A percentile compares a stretch with the other conserved stretches of the same genome.
Evolutionary conservation across 2,113 vertebrate species (phyloP).

Genomic region (Cromileptes altivelis): DNA sequence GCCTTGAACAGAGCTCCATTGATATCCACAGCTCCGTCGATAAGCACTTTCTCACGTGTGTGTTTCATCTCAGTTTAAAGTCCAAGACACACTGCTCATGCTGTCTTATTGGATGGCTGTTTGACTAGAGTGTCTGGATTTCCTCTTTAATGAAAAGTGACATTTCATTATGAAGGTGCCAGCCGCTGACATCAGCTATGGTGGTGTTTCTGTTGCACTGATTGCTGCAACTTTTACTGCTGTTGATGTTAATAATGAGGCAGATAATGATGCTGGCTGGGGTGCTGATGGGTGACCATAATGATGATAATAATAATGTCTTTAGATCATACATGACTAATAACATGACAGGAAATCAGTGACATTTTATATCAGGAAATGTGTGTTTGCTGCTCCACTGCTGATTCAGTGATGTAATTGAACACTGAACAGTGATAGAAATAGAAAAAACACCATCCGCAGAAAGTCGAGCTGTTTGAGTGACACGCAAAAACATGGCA

Average conservation of each 20-base stretch:
- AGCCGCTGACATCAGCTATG: slow-evolving; percentile 22
- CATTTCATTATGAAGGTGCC: slow-evolving; percentile 31
- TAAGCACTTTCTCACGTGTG: not conserved
- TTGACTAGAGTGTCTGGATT: slow-evolving; percentile 12
- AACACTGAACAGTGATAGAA: not conserved
- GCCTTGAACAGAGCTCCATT: slow-evolving; percentile 23
- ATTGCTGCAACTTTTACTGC: slow-evolving; percentile 13
- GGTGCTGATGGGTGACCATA: not conserved
- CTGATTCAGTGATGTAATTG: not conserved
- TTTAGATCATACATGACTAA: slow-evolving; percentile 13
- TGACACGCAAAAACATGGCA: not conserved
- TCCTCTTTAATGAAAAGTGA: slow-evolving; percentile 30
- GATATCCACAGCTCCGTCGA: slow-evolving; percentile 14
- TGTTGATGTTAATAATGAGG: slow-evolving; percentile 12
- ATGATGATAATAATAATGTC: not conserved
- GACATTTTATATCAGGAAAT: slow-evolving; percentile 7
- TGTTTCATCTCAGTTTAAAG: slow-evolving; percentile 26
- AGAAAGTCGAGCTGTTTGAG: not conserved
- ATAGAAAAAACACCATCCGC: too few relatives aligned
- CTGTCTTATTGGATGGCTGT: slow-evolving; percentile 2
- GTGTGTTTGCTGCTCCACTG: not conserved
- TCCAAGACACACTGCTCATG: slow-evolving; percentile 15
- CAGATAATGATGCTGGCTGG: slow-evolving; percentile 17
- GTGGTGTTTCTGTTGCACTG: slow-evolving; percentile 6
- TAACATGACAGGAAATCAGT: slow-evolving; percentile 12